Evolutionary conservation across 2,113 vertebrate species (phyloP).

Genomic region (Dipodomys ordii): DNA sequence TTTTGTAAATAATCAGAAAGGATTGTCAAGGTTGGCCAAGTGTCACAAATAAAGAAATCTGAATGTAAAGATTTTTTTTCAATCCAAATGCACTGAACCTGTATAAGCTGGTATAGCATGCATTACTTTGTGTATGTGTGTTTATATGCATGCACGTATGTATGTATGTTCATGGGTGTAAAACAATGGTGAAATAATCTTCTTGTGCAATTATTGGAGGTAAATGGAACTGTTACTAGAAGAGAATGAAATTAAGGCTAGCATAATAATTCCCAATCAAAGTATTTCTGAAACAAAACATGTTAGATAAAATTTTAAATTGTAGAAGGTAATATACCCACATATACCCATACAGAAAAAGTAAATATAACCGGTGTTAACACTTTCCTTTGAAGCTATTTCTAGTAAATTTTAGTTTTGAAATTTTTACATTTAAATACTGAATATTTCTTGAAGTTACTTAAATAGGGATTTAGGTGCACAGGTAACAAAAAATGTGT

Average conservation of each 20-base stretch:
- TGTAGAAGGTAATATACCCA: background rate
- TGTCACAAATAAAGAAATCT: conserved; percentile 67
- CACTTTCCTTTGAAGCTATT: background rate
- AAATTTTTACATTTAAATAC: conserved; percentile 2
- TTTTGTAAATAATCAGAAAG: conserved; percentile 71
- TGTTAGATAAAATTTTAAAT: conserved; percentile 7
- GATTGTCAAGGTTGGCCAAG: conserved; percentile 49
- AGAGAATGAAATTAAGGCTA: conserved; percentile 48
- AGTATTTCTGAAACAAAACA: conserved; percentile 54
- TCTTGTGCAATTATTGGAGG: conserved; percentile 48
- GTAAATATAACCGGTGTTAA: background rate
- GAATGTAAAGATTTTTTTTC: conserved; percentile 25
- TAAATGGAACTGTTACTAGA: conserved; percentile 53
- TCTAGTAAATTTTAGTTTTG: background rate
- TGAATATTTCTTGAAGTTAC: background rate
- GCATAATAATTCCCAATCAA: conserved; percentile 9
- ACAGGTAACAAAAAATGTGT: too few species aligned
- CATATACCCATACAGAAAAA: background rate
- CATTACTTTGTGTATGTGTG: too few species aligned
- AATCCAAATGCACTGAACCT: conserved; percentile 21
- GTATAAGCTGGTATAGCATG: conserved; percentile 14
- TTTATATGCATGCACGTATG: background rate
- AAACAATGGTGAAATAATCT: conserved; percentile 62
- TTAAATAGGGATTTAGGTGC: background rate
- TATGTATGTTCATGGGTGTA: background rate